Evolutionary conservation across 1,140 invertebrate genomes (phyloP).

Genomic region (Pygmarrhopalites habei): DNA sequence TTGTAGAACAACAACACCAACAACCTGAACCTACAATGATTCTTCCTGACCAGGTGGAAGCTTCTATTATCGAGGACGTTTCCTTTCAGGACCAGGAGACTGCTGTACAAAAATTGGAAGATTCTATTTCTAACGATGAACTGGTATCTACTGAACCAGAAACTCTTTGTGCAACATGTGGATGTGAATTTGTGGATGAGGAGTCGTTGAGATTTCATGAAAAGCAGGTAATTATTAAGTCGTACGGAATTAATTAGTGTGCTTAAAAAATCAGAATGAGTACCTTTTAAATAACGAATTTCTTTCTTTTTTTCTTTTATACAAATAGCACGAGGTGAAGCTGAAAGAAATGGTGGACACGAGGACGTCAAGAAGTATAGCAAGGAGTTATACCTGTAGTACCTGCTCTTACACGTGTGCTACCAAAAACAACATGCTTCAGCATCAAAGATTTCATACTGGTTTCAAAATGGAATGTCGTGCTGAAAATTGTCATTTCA

Average conservation of each 20-base stretch:
- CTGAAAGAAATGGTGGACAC: constrained; percentile 22
- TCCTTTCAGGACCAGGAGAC: constrained; percentile 48
- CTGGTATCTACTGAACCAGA: constrained; percentile 40
- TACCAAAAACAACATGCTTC: constrained; percentile 46
- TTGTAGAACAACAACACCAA: constrained; percentile 3
- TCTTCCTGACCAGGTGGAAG: constrained; percentile 1
- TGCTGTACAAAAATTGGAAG: constrained; percentile 47
- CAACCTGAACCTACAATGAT: neutral
- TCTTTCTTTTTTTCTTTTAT: too few species aligned
- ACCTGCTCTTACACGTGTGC: constrained; percentile 45
- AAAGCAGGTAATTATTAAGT: too few species aligned
- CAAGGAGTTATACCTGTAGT: constrained; percentile 44
- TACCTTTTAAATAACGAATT: too few species aligned
- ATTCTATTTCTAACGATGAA: constrained; percentile 41
- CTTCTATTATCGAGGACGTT: constrained; percentile 1
- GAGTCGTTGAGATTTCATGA: constrained; percentile 48
- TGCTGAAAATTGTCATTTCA: constrained; percentile 41
- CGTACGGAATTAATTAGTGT: too few species aligned
- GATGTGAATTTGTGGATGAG: constrained; percentile 50
- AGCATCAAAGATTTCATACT: constrained; percentile 48
- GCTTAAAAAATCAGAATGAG: too few species aligned
- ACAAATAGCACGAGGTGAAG: constrained; percentile 42
- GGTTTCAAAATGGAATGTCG: constrained; percentile 43
- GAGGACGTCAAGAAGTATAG: constrained; percentile 17
- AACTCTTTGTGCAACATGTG: constrained; percentile 49